Evolutionary conservation across 2,888 invertebrate genomes (phyloP), one percentile per base, ranked within the genome.

Genomic region (Idaea dimidiata): DNA sequence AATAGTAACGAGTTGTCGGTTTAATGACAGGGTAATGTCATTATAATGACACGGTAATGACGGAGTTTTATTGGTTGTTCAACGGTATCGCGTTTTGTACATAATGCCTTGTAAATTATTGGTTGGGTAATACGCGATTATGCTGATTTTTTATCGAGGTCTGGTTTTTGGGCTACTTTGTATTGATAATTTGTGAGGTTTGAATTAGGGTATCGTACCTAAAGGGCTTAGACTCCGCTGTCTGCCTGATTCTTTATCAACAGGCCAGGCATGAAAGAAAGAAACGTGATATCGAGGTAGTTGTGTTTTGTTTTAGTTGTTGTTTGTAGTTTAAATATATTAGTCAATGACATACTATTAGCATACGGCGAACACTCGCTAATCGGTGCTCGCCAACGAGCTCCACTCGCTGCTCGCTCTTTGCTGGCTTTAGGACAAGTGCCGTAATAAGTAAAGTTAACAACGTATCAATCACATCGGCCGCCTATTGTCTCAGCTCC

Each of bases 381-480:
- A 1, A 24, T 24, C 24, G 24, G 3, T 24, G 24, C 24, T 24
- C 24, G 24, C 24, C 1, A 24, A 24, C 24, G 1, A 24, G 24
- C 24, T 24, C 24, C 5, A 24, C 24, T 5, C 24, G 24, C 24
- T 24, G 24, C 24, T 24, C 24, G 24, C 24, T 24, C 24, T 5
- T 24, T 24, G 24, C 24, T 58, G 58, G 54, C 58, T 60, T 55
- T 58, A 61, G 59, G 16, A 55, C 0, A n/a, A 10, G 17, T 55
- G 16, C 43, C 43, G 10, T 43, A 14, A 43, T 43, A 43, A 17
- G 43, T 7, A 5, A 17, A 10, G 14, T 18, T 56, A 16, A 62
- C 43, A 61, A 64, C 59, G 33, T 65, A 82, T 82, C 79, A 77
- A 82, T 81, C 79, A 75, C 65, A 53, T 73, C 72, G 76, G 77